Base-by-base conservation (phyloP, 2,888 invertebrate species). In the Ganaspis brasiliensis region DNA sequence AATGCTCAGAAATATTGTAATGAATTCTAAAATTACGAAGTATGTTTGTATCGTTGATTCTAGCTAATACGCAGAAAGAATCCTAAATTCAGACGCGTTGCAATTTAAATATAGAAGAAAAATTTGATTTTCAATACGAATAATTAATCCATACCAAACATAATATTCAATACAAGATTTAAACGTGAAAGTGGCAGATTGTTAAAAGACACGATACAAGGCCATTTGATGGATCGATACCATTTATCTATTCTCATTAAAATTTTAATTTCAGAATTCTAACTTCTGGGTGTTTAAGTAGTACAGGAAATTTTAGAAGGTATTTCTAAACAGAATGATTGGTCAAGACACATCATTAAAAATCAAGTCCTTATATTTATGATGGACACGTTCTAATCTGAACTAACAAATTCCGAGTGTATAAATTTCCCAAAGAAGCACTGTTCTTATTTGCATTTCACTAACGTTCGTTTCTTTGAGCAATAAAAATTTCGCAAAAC, bases 1-100 rank as follows among this genome's bases (percentile, higher is more conserved):
- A 59, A 16, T 59, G 9, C n/a, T 31, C 14, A 57, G 57, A 57
- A 57, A 59, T n/a, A n/a, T 59, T 59, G 31, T 59, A 31, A 57
- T 21, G 24, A n/a, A 24, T 57, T 21, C 49, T 49, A 31, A 49
- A 49, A 49, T 49, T n/a, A 55, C 6, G 5, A 49, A 49, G 6
- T 26, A 26, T 14, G 10, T 59, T 59, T 31, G 26, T 16, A 31
- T 31, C 16, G 16, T n/a, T 59, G 16, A 31, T 2, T 9, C 31
- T 26, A 9, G 31, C 10, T 4, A 31, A 31, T 31, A n/a, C 16
- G 16, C 16, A 31, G 26, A 59, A 59, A 1, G 26, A 6, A 31
- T 31, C n/a, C 24, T 2, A 57, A 3, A 24, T 57, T 24, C 12
- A 4, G 31, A 31, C 31, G 31, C 24, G 10, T 55, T 16, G 16